Percentiles rank a stretch among this genome's conserved stretches.
Evolutionary conservation across 2,888 invertebrate genomes (phyloP).

Genomic region (Nephrotoma flavescens): DNA sequence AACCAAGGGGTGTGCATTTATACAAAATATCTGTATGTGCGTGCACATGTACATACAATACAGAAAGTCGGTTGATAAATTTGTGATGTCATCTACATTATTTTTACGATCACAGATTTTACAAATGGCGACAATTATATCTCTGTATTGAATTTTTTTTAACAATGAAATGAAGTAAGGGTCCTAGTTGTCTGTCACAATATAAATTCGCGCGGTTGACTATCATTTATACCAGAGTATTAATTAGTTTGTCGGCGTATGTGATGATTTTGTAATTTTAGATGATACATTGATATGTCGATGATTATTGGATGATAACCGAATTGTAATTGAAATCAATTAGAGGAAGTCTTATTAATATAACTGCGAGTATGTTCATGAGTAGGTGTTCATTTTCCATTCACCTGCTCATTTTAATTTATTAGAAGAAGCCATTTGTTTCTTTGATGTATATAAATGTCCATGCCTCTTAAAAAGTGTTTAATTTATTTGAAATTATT

Average conservation of each 20-base stretch:
- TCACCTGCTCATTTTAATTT: background rate
- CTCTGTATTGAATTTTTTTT: background rate
- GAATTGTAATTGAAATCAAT: background rate
- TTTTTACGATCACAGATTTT: background rate
- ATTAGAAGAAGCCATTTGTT: background rate
- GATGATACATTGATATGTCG: background rate
- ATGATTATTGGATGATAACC: background rate
- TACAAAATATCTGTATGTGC: background rate
- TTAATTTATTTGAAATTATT: background rate
- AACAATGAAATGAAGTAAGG: background rate
- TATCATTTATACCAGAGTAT: background rate
- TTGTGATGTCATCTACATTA: background rate
- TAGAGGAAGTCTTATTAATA: background rate
- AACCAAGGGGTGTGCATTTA: background rate
- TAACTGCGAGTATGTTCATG: background rate
- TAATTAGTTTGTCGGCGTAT: background rate
- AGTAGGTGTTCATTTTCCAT: background rate
- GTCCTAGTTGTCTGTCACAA: background rate
- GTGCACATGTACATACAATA: background rate
- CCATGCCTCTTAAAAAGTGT: background rate
- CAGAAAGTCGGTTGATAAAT: background rate
- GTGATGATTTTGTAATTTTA: background rate
- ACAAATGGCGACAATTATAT: background rate
- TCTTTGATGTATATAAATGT: background rate
- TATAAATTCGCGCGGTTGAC: background rate